Percentiles rank a stretch among this genome's conserved stretches.
phyloP scores from a whole-genome alignment of 2,797 vertebrate species.

The Potorous gilbertii region DNA sequence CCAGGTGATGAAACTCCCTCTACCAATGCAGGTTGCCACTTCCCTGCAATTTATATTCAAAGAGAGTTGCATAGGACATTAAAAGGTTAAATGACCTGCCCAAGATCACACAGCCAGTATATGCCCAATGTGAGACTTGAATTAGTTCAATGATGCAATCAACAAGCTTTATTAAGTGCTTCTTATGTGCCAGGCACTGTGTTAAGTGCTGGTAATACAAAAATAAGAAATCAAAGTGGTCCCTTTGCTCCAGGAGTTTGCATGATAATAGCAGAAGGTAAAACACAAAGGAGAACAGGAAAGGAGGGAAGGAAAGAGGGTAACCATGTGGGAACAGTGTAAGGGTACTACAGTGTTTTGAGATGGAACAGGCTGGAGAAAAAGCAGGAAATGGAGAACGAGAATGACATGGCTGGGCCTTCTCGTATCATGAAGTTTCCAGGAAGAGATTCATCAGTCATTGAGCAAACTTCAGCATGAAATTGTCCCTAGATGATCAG shows the following conservation, averaged over 20 bases:
- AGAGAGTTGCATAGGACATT: not conserved
- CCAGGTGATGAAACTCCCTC: too few species aligned
- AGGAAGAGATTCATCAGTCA: not conserved
- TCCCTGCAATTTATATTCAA: too few species aligned
- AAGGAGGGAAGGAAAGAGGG: not conserved
- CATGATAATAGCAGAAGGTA: not conserved
- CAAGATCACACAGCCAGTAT: not conserved
- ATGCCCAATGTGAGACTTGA: not conserved
- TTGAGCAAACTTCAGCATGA: not conserved
- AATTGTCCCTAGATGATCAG: not conserved
- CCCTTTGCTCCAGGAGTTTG: not conserved
- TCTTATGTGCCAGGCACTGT: not conserved
- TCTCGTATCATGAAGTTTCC: not conserved
- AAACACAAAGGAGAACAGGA: not conserved
- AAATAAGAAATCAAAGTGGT: not conserved
- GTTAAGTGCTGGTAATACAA: not conserved
- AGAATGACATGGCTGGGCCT: not conserved
- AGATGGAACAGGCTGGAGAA: not conserved
- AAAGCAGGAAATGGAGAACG: not conserved
- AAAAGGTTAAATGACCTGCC: not conserved
- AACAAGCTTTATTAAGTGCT: not conserved
- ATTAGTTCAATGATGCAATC: not conserved
- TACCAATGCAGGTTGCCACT: not conserved
- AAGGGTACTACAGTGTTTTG: not conserved
- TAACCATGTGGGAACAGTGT: not conserved